Percentiles rank a stretch among this genome's conserved stretches.
phyloP scores from a whole-genome alignment of 2,888 invertebrate species.

The Epinotia demarniana region DNA sequence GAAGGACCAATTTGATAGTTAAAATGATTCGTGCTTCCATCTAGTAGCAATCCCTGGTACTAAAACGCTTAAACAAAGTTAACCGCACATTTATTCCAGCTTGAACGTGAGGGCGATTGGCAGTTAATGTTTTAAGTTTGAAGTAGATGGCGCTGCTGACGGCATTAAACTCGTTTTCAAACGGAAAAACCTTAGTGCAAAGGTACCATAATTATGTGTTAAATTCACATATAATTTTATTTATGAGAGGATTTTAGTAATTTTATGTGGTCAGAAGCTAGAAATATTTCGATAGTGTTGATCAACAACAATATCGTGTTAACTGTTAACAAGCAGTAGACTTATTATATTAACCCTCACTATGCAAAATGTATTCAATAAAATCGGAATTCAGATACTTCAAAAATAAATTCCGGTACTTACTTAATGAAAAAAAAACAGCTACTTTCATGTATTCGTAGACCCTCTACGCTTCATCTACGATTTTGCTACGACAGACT shows the following conservation, averaged over 20 bases:
- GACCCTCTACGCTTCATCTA: neutral
- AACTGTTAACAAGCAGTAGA: no score
- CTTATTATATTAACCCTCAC: no score
- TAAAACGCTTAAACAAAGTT: neutral
- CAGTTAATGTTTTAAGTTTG: neutral
- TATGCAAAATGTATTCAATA: no score
- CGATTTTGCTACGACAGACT: slow-evolving; percentile 5
- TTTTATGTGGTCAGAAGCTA: no score
- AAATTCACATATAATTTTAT: no score
- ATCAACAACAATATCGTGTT: no score
- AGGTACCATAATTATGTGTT: no score
- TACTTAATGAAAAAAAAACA: neutral
- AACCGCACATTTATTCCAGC: neutral
- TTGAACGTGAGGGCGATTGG: neutral
- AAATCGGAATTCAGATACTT: no score
- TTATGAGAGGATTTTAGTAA: no score
- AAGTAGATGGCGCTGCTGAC: slow-evolving; percentile 9
- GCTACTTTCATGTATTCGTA: neutral
- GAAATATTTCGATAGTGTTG: no score
- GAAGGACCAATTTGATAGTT: neutral
- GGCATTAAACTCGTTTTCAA: neutral
- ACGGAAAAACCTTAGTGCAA: no score
- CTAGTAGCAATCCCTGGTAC: slow-evolving; percentile 8
- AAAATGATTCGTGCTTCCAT: slow-evolving; percentile 11
- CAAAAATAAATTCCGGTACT: no score